Percentiles rank a stretch among this genome's conserved stretches.
Conservation (phyloP, 2,888 invertebrate genomes). For the Lasioglossum zephyrum region DNA sequence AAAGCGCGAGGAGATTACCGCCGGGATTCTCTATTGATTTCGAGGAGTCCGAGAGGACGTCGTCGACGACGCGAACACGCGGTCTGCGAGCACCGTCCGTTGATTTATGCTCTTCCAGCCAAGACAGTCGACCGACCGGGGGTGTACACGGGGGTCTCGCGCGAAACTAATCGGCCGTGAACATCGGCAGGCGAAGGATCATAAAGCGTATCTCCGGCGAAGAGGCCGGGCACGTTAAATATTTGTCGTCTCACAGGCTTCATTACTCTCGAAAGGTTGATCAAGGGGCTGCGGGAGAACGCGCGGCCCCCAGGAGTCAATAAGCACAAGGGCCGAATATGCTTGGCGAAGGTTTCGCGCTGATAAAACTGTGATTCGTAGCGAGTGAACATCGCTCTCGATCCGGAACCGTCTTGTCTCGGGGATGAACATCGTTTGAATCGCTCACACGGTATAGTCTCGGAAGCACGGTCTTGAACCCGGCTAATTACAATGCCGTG, state of each 20-base stretch:
- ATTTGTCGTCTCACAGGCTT: conserved; percentile 61
- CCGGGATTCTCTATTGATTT: conserved; percentile 4
- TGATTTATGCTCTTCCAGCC: not conserved
- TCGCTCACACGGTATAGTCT: no score
- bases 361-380: conserved; percentile 60
- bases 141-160: not conserved
- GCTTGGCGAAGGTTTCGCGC: conserved; percentile 38
- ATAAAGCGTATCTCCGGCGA: conserved; percentile 31
- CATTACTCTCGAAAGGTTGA: conserved; percentile 64
- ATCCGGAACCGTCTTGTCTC: conserved; percentile 32
- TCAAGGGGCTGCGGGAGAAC: conserved; percentile 52
- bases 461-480: not conserved
- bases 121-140: not conserved
- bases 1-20: conserved; percentile 17
- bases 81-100: not conserved
- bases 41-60: not conserved
- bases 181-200: conserved; percentile 45
- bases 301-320: conserved; percentile 53
- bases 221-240: conserved; percentile 53
- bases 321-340: conserved; percentile 55
- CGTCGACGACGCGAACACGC: not conserved
- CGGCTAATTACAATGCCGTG: conserved; percentile 8
- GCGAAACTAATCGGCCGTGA: conserved; percentile 36
- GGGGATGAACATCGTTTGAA: not conserved
- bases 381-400: conserved; percentile 61